A percentile compares a stretch with the other conserved stretches of the same genome.
Conservation (phyloP, 2,888 invertebrate species). For the Hipparchia sbordonii region DNA sequence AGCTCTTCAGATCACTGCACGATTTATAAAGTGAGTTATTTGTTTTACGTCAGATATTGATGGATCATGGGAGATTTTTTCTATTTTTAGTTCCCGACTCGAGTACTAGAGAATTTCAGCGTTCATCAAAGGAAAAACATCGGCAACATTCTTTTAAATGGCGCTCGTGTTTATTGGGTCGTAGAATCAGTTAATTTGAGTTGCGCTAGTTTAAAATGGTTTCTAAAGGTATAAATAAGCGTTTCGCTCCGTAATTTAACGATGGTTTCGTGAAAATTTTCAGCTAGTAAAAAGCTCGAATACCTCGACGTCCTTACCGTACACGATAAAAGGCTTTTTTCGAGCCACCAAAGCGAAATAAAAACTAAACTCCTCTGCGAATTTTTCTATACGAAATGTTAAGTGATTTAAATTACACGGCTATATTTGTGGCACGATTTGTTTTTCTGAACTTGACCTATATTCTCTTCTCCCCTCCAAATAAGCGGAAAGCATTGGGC, state of each 20-base stretch:
- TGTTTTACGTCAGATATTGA: conserved; percentile 77
- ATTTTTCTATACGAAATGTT: background rate
- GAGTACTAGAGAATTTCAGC: conserved; percentile 37
- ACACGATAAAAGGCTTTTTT: background rate
- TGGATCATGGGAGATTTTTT: conserved; percentile 67
- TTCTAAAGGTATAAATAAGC: conserved; percentile 5
- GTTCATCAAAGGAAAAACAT: conserved; percentile 37
- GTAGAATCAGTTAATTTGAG: conserved; percentile 21
- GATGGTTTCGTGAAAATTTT: background rate
- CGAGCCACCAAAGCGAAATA: background rate
- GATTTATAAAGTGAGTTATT: conserved; percentile 70
- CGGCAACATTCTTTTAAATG: conserved; percentile 30
- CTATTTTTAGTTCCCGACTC: conserved; percentile 43
- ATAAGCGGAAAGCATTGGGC: too few relatives aligned
- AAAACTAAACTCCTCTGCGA: background rate
- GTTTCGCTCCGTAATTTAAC: background rate
- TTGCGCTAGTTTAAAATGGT: conserved; percentile 9
- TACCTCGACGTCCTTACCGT: background rate
- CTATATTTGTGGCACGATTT: background rate
- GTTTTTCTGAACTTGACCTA: too few relatives aligned
- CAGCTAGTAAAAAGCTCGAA: background rate
- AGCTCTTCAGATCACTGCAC: conserved; percentile 59
- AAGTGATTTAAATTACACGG: background rate
- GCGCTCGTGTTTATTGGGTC: conserved; percentile 35
- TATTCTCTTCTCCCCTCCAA: too few relatives aligned